phyloP scores from a whole-genome alignment of 2,888 invertebrate species.

The Pristionchus entomophagus region DNA sequence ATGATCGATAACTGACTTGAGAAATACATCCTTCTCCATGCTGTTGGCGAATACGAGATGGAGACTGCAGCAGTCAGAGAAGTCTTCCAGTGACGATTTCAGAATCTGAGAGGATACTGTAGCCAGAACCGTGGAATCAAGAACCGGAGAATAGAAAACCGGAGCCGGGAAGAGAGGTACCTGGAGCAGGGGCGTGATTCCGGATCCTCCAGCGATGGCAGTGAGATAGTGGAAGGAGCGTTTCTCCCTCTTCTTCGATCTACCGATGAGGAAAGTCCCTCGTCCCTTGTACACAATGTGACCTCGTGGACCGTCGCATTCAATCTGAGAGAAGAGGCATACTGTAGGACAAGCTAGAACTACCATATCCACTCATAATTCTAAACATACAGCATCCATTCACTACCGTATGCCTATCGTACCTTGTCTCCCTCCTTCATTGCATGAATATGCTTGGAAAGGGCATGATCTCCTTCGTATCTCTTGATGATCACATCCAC shows the following conservation, averaged over 20 bases:
- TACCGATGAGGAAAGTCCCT: slow-evolving; percentile 84
- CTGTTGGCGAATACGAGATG: slow-evolving; percentile 92
- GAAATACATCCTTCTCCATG: slow-evolving; percentile 91
- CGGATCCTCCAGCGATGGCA: slow-evolving; percentile 91
- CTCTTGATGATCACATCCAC: slow-evolving; percentile 83
- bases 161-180: not conserved
- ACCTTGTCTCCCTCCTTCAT: slow-evolving; percentile 43
- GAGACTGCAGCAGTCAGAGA: slow-evolving; percentile 85
- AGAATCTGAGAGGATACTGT: slow-evolving; percentile 43
- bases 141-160: not conserved
- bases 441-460: slow-evolving; percentile 50
- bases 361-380: not conserved
- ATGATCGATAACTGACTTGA: slow-evolving; percentile 75
- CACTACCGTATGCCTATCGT: not conserved
- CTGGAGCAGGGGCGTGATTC: slow-evolving; percentile 95
- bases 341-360: not conserved
- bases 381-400: not conserved
- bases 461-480: slow-evolving; percentile 37
- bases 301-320: slow-evolving; percentile 94
- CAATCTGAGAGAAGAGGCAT: slow-evolving; percentile 74
- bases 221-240: slow-evolving; percentile 83
- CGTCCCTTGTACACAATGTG: slow-evolving; percentile 83
- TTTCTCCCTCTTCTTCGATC: slow-evolving; percentile 90
- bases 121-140: not conserved
- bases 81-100: slow-evolving; percentile 86